Evolutionary conservation across 2,113 vertebrate genomes (phyloP).

Genomic region (Piprites chloris): DNA sequence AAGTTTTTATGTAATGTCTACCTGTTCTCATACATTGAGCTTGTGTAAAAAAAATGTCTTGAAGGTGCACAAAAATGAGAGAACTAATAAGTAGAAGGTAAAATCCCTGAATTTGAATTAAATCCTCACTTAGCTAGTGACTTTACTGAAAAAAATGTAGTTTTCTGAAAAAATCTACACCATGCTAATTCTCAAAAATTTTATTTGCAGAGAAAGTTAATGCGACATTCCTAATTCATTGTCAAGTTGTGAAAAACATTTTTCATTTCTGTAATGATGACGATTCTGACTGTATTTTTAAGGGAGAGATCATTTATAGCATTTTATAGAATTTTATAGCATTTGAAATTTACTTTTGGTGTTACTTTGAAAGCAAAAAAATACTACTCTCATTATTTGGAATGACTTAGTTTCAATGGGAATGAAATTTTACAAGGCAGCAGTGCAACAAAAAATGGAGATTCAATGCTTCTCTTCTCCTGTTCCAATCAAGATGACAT

Average conservation of each 20-base stretch:
- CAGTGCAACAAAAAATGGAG: not conserved
- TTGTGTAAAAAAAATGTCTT: not conserved
- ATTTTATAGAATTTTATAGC: not conserved
- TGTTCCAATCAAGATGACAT: not conserved
- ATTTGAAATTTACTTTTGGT: not conserved
- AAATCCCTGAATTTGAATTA: not conserved
- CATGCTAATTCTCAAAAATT: not conserved
- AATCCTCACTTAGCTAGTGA: not conserved
- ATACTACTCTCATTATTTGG: not conserved
- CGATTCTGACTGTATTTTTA: not conserved
- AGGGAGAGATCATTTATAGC: not conserved
- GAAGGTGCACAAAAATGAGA: not conserved
- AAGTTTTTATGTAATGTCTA: not conserved
- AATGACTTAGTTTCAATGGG: not conserved
- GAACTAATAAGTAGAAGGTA: not conserved
- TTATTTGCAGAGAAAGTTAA: not conserved
- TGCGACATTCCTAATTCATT: not conserved
- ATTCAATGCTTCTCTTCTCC: not conserved
- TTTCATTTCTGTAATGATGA: not conserved
- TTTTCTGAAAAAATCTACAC: not conserved
- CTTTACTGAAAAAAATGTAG: not conserved
- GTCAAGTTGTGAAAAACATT: not conserved
- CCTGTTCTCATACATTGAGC: not conserved
- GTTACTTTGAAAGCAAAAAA: not conserved
- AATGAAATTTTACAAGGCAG: not conserved